phyloP scores from a whole-genome alignment of 37 sponge, comb jelly and placozoan genomes.

The Lycopodina hypogea region DNA sequence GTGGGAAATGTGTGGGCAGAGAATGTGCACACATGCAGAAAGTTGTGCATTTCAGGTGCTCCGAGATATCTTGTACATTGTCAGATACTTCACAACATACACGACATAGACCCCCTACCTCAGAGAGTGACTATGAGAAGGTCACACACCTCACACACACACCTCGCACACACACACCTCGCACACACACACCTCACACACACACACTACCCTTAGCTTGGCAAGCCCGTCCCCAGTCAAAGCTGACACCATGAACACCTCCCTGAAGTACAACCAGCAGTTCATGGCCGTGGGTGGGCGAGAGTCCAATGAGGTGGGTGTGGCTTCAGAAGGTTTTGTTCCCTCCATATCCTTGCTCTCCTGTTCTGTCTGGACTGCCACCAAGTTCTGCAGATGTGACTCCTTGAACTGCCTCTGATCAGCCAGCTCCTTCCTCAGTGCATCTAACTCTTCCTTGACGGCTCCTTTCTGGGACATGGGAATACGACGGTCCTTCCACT shows the following conservation, averaged over 20 bases:
- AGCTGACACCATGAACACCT: constrained; percentile 68
- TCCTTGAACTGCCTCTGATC: neutral
- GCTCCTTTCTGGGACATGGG: neutral
- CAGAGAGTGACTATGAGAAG: no score
- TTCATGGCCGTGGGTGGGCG: neutral
- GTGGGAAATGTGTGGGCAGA: no score
- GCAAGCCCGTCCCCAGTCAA: constrained; percentile 73
- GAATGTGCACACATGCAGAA: no score
- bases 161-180: no score
- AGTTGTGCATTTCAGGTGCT: no score
- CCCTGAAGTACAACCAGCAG: constrained; percentile 29
- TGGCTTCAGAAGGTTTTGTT: no score
- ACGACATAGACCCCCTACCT: no score
- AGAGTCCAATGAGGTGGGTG: neutral
- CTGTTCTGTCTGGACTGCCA: neutral
- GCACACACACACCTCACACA: no score
- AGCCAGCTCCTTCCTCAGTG: neutral
- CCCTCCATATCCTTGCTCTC: neutral
- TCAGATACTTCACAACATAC: no score
- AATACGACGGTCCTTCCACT: neutral
- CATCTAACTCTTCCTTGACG: neutral
- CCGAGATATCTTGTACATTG: no score
- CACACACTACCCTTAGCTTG: constrained; percentile 36
- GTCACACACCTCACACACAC: no score
- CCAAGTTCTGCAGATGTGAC: neutral